These are phyloP conservation scores for Anagyrus pseudococci DNA, from an alignment of 2,888 invertebrate genomes.

Conservation along the genomic window DNA sequence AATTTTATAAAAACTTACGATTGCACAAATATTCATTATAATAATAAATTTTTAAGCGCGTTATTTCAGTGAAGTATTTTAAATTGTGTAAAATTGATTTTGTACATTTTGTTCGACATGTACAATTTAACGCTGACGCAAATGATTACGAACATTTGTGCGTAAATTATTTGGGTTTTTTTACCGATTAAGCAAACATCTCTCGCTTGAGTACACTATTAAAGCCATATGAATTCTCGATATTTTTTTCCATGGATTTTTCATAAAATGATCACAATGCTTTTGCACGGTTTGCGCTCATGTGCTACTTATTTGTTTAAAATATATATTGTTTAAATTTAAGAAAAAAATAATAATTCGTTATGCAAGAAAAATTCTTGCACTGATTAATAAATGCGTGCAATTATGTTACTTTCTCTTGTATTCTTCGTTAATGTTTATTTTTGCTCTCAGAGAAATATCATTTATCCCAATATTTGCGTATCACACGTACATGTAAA, in stretches of 20 bases:
- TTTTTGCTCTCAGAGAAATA: conserved; percentile 24
- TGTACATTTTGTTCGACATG: too few species aligned
- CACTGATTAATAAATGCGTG: conserved; percentile 26
- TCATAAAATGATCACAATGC: conserved; percentile 12
- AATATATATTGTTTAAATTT: conserved; percentile 24
- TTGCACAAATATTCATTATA: too few species aligned
- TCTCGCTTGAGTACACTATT: conserved; percentile 16
- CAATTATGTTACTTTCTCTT: conserved; percentile 29
- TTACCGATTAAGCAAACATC: conserved; percentile 7
- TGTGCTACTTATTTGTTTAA: conserved; percentile 24
- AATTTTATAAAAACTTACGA: too few species aligned
- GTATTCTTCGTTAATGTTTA: conserved; percentile 25
- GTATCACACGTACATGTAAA: too few species aligned
- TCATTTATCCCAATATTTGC: conserved; percentile 23
- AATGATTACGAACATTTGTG: conserved; percentile 16
- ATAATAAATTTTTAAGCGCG: too few species aligned
- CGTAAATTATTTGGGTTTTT: conserved; percentile 27
- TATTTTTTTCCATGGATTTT: conserved; percentile 14
- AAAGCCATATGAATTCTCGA: neutral
- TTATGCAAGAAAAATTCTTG: conserved; percentile 12
- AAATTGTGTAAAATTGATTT: too few species aligned
- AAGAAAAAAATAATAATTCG: conserved; percentile 20
- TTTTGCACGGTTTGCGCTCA: conserved; percentile 15
- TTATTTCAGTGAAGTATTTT: too few species aligned
- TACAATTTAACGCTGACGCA: too few species aligned